Evolutionary conservation across 92 coral and sea anemone species (phyloP).

Genomic region (Muricea muricata): DNA sequence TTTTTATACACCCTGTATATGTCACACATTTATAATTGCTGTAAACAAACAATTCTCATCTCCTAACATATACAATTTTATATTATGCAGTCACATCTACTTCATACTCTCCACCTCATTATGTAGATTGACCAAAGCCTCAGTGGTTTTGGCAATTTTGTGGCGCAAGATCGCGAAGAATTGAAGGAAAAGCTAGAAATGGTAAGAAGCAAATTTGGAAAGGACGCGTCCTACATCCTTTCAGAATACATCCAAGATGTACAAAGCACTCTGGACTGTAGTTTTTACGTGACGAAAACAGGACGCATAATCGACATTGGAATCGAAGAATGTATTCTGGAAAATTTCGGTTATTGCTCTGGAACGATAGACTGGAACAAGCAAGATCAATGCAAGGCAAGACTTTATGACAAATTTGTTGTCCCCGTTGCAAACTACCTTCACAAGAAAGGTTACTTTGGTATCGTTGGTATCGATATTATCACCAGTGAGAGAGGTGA

Average conservation of each 20-base stretch:
- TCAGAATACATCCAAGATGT: conserved; percentile 65
- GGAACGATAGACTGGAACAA: conserved; percentile 78
- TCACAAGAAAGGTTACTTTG: conserved; percentile 71
- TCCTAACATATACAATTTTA: too few relatives aligned
- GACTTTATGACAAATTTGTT: conserved; percentile 60
- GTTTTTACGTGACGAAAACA: conserved; percentile 70
- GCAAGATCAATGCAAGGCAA: conserved; percentile 60
- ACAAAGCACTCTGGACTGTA: conserved; percentile 67
- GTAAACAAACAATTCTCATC: too few relatives aligned
- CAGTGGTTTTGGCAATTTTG: conserved; percentile 65
- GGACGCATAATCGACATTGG: conserved; percentile 74
- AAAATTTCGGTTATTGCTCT: conserved; percentile 66
- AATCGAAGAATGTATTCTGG: conserved; percentile 60
- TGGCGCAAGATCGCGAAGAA: conserved; percentile 54
- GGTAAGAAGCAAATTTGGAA: conserved; percentile 42
- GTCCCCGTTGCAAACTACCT: conserved; percentile 72
- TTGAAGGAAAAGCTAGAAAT: conserved; percentile 23
- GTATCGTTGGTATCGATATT: conserved; percentile 78
- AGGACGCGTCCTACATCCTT: conserved; percentile 54
- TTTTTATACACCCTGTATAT: too few relatives aligned
- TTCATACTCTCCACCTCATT: too few relatives aligned
- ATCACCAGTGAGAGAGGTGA: conserved; percentile 63
- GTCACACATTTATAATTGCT: too few relatives aligned
- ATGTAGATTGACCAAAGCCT: neutral
- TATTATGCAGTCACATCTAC: too few relatives aligned